Evolutionary conservation across 1,140 invertebrate species (phyloP), one percentile per base, ranked within the genome.

Genomic region (Wiebesia pumilae): DNA sequence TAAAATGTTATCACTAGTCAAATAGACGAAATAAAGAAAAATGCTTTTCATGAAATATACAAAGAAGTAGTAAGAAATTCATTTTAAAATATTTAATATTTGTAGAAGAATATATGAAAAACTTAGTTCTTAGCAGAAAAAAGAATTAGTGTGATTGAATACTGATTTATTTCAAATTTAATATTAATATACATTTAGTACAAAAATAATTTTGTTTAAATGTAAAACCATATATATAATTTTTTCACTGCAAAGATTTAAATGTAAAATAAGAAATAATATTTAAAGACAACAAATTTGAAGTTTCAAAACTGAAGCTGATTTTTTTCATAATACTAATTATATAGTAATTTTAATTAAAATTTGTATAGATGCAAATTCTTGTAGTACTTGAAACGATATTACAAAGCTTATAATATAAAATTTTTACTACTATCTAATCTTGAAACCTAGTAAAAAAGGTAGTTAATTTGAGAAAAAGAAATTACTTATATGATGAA

Each of bases 1-100:
- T 77, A 24, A 78, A 62, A 84, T 67, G 38, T 84, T 84, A 84
- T 84, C 83, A 35, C n/a, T 38, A n/a, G 38, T 84, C 71, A 51
- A n/a, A 84, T 78, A 84, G 21, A 51, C 27, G 51, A 84, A 33
- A 47, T 62, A 83, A 83, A 83, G 43, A 73, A 62, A 84, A 84
- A n/a, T 43, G 21, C 62, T 65, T 19, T 1, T 1, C 35, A 24
- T 24, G 33, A 21, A 62, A 77, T 51, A 75, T 75, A 77, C 16
- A 58, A 83, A 40, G 62, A 82, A 69, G 21, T 54, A 54, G 35
- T 73, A 75, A 54, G 21, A 83, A 58, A 73, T n/a, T 33, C 38
- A 35, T 69, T 69, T 54, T 75, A 75, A 24, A 73, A 54, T 71
- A 14, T 77, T 30, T 47, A 51, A 30, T 54, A 54, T 54, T 9